Evolutionary conservation across 2,797 vertebrate genomes (phyloP).

Genomic region (Chaenodraco wilsoni): DNA sequence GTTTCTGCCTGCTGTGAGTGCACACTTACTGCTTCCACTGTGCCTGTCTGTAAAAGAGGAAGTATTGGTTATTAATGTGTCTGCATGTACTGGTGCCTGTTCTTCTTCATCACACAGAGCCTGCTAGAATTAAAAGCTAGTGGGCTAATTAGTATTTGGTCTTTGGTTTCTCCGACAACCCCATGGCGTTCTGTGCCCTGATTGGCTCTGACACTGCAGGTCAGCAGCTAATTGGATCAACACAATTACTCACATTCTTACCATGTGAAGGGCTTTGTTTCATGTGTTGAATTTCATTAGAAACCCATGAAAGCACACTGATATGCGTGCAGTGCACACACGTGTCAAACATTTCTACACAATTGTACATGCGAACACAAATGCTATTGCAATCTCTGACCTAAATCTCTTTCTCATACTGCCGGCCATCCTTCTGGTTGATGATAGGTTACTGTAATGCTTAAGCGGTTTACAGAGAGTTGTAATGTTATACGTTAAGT

Average conservation of each 20-base stretch:
- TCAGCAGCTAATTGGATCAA: conserved; percentile 77
- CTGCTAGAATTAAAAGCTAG: conserved; percentile 63
- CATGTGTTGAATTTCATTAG: conserved; percentile 32
- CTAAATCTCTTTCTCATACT: conserved; percentile 8
- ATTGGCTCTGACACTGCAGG: conserved; percentile 72
- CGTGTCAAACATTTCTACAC: conserved; percentile 8
- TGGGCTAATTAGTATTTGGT: conserved; percentile 74
- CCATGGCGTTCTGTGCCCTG: conserved; percentile 66
- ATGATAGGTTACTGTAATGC: conserved; percentile 18
- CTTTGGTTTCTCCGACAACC: conserved; percentile 68
- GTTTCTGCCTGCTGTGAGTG: conserved; percentile 43
- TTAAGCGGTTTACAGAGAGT: conserved; percentile 2
- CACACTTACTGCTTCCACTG: conserved; percentile 37
- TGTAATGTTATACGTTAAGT: conserved; percentile 27
- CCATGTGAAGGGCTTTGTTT: conserved; percentile 56
- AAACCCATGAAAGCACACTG: conserved; percentile 26
- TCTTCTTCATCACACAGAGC: conserved; percentile 59
- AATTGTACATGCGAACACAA: neutral
- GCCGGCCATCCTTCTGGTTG: neutral
- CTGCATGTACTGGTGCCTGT: conserved; percentile 28
- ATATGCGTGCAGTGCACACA: conserved; percentile 1
- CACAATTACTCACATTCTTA: conserved; percentile 77
- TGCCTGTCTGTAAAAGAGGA: conserved; percentile 39
- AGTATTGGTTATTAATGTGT: conserved; percentile 45
- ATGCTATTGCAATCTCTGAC: conserved; percentile 18